These are phyloP conservation scores for Mesitornis unicolor DNA, from an alignment of 2,113 vertebrate species.

Conservation along the genomic window DNA sequence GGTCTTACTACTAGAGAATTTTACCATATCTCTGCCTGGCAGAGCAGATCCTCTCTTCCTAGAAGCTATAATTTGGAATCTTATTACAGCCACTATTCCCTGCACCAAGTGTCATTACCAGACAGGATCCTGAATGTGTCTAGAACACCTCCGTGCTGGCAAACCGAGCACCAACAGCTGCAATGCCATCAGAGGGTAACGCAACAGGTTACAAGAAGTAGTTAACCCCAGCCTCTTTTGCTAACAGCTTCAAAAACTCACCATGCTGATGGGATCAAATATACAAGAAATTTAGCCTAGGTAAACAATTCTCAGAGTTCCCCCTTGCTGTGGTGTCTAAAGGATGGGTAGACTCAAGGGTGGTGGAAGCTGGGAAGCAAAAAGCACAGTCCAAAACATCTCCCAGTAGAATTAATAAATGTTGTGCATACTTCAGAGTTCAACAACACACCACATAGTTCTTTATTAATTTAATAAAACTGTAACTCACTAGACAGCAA, in stretches of 20 bases:
- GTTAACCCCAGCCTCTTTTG: not conserved
- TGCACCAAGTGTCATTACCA: not conserved
- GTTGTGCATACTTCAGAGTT: not conserved
- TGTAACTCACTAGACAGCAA: not conserved
- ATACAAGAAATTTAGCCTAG: not conserved
- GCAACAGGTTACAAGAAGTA: not conserved
- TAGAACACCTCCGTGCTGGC: not conserved
- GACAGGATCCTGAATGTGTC: not conserved
- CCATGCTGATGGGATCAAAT: not conserved
- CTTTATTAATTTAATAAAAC: not conserved
- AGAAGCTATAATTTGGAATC: not conserved
- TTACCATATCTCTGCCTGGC: not conserved
- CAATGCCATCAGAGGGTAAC: not conserved
- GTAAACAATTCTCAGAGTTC: not conserved
- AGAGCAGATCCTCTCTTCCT: not conserved
- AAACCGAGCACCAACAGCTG: not conserved
- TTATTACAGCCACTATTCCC: not conserved
- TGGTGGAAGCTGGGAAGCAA: not conserved
- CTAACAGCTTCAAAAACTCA: not conserved
- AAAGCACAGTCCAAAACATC: not conserved
- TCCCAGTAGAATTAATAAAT: not conserved
- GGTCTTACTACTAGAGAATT: not conserved
- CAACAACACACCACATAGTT: not conserved
- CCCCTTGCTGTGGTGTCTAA: not conserved
- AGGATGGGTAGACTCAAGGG: not conserved